phyloP scores from a whole-genome alignment of 2,888 invertebrate genomes.

The Polydrusus pterygomalis region DNA sequence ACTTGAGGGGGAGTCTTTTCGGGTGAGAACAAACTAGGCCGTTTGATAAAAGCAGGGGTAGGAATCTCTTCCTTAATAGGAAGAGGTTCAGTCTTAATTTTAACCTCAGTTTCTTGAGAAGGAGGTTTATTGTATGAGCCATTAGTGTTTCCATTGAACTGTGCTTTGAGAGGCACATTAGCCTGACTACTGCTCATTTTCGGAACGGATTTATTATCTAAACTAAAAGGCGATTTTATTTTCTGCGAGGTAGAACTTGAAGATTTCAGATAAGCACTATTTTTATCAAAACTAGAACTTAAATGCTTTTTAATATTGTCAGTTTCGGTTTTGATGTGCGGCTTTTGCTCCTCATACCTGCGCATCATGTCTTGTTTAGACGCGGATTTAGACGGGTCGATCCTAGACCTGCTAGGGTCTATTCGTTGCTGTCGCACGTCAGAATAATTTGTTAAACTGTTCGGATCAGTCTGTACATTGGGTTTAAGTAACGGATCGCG shows the following conservation, averaged over 20 bases:
- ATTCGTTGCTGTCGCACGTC: conserved; percentile 56
- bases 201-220: conserved; percentile 69
- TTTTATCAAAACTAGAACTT: conserved; percentile 63
- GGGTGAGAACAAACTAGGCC: conserved; percentile 80
- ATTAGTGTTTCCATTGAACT: conserved; percentile 49
- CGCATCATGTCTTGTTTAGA: conserved; percentile 55
- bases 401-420: conserved; percentile 62
- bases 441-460: conserved; percentile 60
- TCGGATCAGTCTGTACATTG: conserved; percentile 62
- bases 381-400: conserved; percentile 52
- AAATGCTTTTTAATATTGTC: conserved; percentile 66
- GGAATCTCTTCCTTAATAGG: conserved; percentile 60
- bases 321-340: conserved; percentile 63
- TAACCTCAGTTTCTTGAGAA: conserved; percentile 49
- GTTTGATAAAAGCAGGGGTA: conserved; percentile 69
- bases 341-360: conserved; percentile 62
- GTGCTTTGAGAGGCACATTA: conserved; percentile 28
- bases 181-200: conserved; percentile 58
- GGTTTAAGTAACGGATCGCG: conserved; percentile 66
- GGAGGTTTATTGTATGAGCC: conserved; percentile 49
- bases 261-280: conserved; percentile 63
- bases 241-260: conserved; percentile 69
- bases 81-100: conserved; percentile 57
- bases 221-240: conserved; percentile 66
- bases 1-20: conserved; percentile 75